Percentiles rank a stretch among this genome's conserved stretches.
These are phyloP conservation scores for Tauraco erythrolophus DNA, from an alignment of 2,113 vertebrate species.

Conservation along the genomic window DNA sequence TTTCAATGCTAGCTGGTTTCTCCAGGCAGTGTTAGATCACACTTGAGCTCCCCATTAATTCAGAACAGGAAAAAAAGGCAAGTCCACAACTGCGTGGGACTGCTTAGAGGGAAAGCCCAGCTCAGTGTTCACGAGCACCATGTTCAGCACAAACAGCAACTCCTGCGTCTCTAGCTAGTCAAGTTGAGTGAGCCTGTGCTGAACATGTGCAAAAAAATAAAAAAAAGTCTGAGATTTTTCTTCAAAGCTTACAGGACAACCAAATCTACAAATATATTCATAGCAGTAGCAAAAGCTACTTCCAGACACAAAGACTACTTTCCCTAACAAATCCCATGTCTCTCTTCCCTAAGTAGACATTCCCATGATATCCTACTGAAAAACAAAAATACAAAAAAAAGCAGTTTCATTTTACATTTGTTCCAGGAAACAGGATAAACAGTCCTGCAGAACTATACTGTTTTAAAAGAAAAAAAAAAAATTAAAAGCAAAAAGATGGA, in stretches of 20 bases:
- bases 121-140: background rate
- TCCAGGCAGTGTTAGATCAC: constrained; percentile 47
- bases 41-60: constrained; percentile 47
- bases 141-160: background rate
- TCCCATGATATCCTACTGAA: background rate
- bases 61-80: background rate
- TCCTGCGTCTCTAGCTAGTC: background rate
- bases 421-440: background rate
- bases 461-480: background rate
- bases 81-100: background rate
- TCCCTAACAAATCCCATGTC: background rate
- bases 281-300: background rate
- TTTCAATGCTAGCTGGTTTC: constrained; percentile 31
- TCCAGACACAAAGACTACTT: background rate
- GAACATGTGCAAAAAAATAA: background rate
- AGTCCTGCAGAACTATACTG: background rate
- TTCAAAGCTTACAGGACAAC: background rate
- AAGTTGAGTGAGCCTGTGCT: background rate
- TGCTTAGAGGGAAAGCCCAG: background rate
- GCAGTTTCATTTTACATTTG: background rate
- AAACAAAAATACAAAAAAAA: background rate
- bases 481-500: background rate
- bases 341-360: background rate
- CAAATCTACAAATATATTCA: background rate
- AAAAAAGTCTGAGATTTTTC: background rate